These are phyloP conservation scores for Lithobates sylvaticus DNA, from an alignment of 2,797 vertebrate species.

Conservation along the genomic window DNA sequence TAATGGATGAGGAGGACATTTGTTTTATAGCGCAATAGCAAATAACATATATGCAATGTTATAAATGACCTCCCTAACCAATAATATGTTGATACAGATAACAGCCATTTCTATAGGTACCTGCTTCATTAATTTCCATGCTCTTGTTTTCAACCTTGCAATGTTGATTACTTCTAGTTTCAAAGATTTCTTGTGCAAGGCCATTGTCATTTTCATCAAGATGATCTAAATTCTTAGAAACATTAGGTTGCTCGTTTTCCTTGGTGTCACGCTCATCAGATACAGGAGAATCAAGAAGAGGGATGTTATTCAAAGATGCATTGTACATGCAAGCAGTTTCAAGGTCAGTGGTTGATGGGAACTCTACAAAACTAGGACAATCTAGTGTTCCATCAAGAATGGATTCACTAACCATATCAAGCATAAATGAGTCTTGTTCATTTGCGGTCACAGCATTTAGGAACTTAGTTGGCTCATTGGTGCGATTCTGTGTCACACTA, in stretches of 20 bases:
- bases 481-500: not conserved
- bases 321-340: slow-evolving; percentile 13
- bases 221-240: not conserved
- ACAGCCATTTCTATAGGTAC: slow-evolving; percentile 52
- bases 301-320: slow-evolving; percentile 33
- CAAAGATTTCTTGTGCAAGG: not conserved
- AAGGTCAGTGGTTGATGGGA: slow-evolving; percentile 37
- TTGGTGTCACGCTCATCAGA: slow-evolving; percentile 17
- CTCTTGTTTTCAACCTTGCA: slow-evolving; percentile 27
- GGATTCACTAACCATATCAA: slow-evolving; percentile 63
- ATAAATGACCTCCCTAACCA: no score
- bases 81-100: not conserved
- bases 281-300: slow-evolving; percentile 35
- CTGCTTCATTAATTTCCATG: slow-evolving; percentile 51
- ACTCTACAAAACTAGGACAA: slow-evolving; percentile 36
- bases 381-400: slow-evolving; percentile 11
- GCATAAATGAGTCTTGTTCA: slow-evolving; percentile 22
- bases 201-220: slow-evolving; percentile 54
- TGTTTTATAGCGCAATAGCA: no score
- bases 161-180: slow-evolving; percentile 14
- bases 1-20: no score
- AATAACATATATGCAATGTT: no score
- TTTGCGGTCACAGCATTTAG: not conserved
- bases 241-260: slow-evolving; percentile 4
- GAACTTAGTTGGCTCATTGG: not conserved